These are phyloP conservation scores for Heteropelma amictum DNA, from an alignment of 2,888 invertebrate species.

Conservation along the genomic window DNA sequence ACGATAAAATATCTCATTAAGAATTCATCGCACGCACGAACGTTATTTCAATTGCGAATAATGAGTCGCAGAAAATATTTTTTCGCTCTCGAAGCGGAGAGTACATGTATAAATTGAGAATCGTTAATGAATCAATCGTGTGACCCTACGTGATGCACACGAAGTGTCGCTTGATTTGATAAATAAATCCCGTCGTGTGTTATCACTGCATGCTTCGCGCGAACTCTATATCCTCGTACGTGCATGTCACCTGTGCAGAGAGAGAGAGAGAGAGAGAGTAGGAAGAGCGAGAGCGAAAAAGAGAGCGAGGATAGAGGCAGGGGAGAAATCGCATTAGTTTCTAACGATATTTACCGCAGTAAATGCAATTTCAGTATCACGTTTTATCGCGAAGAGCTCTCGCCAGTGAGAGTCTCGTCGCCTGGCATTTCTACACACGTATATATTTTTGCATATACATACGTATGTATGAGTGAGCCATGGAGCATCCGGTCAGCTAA, in stretches of 20 bases:
- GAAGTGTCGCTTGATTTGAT: slow-evolving; percentile 48
- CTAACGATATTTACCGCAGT: slow-evolving; percentile 71
- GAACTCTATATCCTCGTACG: slow-evolving; percentile 5
- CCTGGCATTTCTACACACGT: neutral
- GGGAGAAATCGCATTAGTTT: slow-evolving; percentile 72
- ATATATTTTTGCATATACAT: neutral
- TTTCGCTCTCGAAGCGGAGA: neutral
- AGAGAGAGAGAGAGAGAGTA: neutral
- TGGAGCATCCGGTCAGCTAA: slow-evolving; percentile 65
- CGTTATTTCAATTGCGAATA: slow-evolving; percentile 13
- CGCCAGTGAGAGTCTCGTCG: slow-evolving; percentile 34
- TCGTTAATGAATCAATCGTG: slow-evolving; percentile 52
- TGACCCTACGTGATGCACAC: slow-evolving; percentile 33
- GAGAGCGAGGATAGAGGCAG: slow-evolving; percentile 11
- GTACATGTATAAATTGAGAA: slow-evolving; percentile 23
- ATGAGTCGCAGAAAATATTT: neutral
- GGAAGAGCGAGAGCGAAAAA: neutral
- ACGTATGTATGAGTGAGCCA: slow-evolving; percentile 16
- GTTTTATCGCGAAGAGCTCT: slow-evolving; percentile 53
- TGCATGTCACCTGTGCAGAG: slow-evolving; percentile 42
- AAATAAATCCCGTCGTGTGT: slow-evolving; percentile 52
- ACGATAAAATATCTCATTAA: neutral
- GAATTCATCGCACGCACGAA: neutral
- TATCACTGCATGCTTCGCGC: slow-evolving; percentile 35
- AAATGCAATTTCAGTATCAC: slow-evolving; percentile 61